These are phyloP conservation scores for Drosophila sechellia DNA, from an alignment of 1,140 invertebrate species.

Conservation along the genomic window DNA sequence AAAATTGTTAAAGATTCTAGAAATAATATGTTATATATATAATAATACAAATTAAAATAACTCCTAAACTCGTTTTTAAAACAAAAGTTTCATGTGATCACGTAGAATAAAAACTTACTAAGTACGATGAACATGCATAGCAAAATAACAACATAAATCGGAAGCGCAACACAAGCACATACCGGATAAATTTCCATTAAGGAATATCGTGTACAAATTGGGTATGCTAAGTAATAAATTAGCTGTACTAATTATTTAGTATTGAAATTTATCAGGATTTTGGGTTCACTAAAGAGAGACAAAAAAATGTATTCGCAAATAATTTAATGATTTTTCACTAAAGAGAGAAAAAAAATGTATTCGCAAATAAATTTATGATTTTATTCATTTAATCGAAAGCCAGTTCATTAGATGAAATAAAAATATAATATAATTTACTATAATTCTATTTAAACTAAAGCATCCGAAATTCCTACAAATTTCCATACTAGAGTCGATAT, in stretches of 20 bases:
- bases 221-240: slow-evolving; percentile 23
- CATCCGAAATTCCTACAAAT: neutral
- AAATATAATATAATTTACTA: slow-evolving; percentile 7
- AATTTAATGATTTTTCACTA: neutral
- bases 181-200: slow-evolving; percentile 16
- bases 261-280: slow-evolving; percentile 26
- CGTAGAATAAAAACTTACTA: slow-evolving; percentile 69
- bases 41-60: slow-evolving; percentile 58
- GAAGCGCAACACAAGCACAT: slow-evolving; percentile 10
- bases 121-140: slow-evolving; percentile 68
- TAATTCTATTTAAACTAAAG: slow-evolving; percentile 16
- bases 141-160: slow-evolving; percentile 43
- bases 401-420: slow-evolving; percentile 25
- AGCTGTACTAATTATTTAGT: slow-evolving; percentile 31
- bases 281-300: slow-evolving; percentile 4
- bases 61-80: slow-evolving; percentile 74
- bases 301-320: neutral
- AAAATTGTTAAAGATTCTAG: slow-evolving; percentile 71
- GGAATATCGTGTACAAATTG: slow-evolving; percentile 19
- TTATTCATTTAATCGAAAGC: slow-evolving; percentile 2
- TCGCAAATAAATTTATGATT: no score
- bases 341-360: neutral
- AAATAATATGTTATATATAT: slow-evolving; percentile 63
- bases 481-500: slow-evolving; percentile 15
- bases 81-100: slow-evolving; percentile 82